Evolutionary conservation across 2,888 invertebrate genomes (phyloP), one percentile per base, ranked within the genome.

Genomic region (Eupithecia dodoneata): DNA sequence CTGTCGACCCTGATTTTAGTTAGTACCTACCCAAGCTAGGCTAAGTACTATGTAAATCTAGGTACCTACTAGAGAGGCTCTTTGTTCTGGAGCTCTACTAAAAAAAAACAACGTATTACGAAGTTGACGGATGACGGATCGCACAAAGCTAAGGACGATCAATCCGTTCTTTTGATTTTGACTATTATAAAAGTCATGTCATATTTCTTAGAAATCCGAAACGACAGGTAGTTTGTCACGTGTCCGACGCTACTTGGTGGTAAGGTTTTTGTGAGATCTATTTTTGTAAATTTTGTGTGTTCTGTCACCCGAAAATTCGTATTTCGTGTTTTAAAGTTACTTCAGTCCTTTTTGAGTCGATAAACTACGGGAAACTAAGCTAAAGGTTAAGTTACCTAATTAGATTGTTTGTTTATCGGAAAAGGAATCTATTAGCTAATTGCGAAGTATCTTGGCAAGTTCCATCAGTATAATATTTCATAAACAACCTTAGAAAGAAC

Each of bases 1-100:
- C 76, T 59, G 77, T 66, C 76, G 79, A 77, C 80, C 80, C 76
- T 81, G 81, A 78, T 81, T 78, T 79, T 71, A 79, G 77, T 76
- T 71, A 78, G 77, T 80, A 76, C 74, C 7, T 67, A 44, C 44
- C 63, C 75, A 66, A 72, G 42, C 66, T 73, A 80, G 49, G 65
- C 47, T 75, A 76, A 74, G 73, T 65, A 71, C 7, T 66, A 42
- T 41, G 42, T 67, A 45, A 10, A 42, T 15, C 1, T 66, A 66
- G 42, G 5, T 42, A 42, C 9, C 30, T 30, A 18, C 3, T 7
- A 59, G 9, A 59, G 18, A 59, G 55, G 55, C 9, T 59, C 55
- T 59, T 59, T 59, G 55, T 59, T 59, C 9, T 18, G 0, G 55
- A n/a, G n/a, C 3, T 59, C 55, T 59, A 18, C 18, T 59, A 13